Percentiles rank a stretch among this genome's conserved stretches.
Evolutionary conservation across 2,113 vertebrate species (phyloP).

Genomic region (Perca fluviatilis): DNA sequence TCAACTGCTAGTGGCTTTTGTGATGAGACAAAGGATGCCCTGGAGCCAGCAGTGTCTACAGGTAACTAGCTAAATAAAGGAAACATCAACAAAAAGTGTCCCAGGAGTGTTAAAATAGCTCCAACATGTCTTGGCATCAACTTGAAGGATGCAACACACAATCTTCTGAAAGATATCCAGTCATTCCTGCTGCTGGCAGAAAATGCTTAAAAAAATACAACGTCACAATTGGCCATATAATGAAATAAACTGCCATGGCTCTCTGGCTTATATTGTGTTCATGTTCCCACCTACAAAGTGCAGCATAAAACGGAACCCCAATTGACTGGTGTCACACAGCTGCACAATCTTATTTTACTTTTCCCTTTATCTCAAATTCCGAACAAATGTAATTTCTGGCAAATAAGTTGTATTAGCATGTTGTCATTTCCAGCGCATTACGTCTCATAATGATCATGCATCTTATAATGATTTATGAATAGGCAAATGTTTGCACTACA

Average conservation of each 20-base stretch:
- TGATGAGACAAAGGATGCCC: constrained; percentile 80
- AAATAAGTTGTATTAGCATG: not conserved
- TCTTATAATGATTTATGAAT: not conserved
- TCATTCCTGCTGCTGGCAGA: constrained; percentile 13
- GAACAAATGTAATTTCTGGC: not conserved
- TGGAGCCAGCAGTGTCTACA: constrained; percentile 75
- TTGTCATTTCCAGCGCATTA: not conserved
- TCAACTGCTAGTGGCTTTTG: constrained; percentile 73
- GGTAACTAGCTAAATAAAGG: constrained; percentile 72
- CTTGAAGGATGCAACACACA: constrained; percentile 59
- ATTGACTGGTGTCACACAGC: not conserved
- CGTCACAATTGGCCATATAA: not conserved
- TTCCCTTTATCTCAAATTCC: not conserved
- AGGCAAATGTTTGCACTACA: not conserved
- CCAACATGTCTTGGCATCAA: constrained; percentile 51
- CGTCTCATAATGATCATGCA: not conserved
- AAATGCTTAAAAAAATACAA: constrained; percentile 7
- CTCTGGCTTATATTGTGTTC: not conserved
- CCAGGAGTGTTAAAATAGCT: constrained; percentile 63
- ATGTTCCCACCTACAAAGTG: not conserved
- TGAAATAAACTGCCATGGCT: not conserved
- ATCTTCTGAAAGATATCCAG: constrained; percentile 38
- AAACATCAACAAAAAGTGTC: constrained; percentile 63
- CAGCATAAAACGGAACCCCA: not conserved
- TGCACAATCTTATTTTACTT: not conserved